Evolutionary conservation across 2,888 invertebrate genomes (phyloP), one percentile per base, ranked within the genome.

Genomic region (Mongoloraphidia duomilia): DNA sequence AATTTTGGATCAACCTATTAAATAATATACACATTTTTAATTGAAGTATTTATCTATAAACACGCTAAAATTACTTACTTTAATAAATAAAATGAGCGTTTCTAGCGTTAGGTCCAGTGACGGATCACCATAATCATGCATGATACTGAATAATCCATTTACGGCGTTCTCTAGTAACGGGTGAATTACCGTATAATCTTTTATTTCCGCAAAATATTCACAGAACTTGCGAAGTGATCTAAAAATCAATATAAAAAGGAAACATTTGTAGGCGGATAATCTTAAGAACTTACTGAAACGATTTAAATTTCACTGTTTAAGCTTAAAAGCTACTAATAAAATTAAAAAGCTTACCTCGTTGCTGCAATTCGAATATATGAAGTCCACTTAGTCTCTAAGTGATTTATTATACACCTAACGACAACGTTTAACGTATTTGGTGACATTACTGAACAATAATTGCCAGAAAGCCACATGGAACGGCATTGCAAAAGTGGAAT

Each of bases 1-100:
- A 78, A 75, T 37, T 65, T 62, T 53, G 71, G 65, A 59, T 79
- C 76, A 40, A 78, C 60, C 71, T 75, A 61, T 36, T 58, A 61
- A 43, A 37, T 48, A 49, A 50, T 51, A 39, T 41, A 44, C 38
- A 17, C 34, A 10, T 12, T n/a, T 38, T 12, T 38, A 38, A 3
- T n/a, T 3, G 38, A 38, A 38, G n/a, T 38, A 12, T 38, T 2
- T 4, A 38, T 38, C 38, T 38, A n/a, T 11, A 38, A 38, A 2
- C 38, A 12, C 12, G 9, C 11, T 11, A 36, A 9, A 36, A 10
- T 36, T 38, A 41, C 42, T 41, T 26, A 45, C 45, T 45, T 45
- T 45, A 12, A 45, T 38, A 45, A 45, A 45, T 6, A 45, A 36
- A 12, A n/a, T 45, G 33, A 45, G 14, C 5, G 26, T 38, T 45